Evolutionary conservation across 2,113 vertebrate species (phyloP).

Genomic region (Sula dactylatra): DNA sequence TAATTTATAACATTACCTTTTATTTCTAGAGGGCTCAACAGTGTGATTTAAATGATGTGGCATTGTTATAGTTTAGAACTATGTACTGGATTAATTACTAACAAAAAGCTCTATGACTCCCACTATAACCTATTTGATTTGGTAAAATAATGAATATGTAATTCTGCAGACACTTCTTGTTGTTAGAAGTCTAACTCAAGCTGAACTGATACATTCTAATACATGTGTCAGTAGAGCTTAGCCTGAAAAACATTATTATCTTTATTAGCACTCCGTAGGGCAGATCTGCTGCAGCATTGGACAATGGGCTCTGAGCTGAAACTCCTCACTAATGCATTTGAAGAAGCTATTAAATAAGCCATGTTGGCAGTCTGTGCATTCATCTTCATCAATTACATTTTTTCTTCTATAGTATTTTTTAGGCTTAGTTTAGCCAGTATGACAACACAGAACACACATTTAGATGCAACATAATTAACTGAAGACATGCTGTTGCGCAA

Average conservation of each 20-base stretch:
- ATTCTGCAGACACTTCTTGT: neutral
- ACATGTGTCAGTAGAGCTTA: neutral
- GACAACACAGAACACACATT: constrained; percentile 41
- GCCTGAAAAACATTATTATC: neutral
- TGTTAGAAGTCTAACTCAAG: neutral
- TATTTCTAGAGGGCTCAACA: neutral
- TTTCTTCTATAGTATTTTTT: constrained; percentile 21
- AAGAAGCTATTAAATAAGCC: constrained; percentile 51
- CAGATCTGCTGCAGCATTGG: neutral
- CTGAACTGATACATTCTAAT: constrained; percentile 16
- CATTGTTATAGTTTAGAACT: neutral
- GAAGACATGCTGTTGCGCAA: neutral
- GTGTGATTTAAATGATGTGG: neutral
- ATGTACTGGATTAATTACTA: neutral
- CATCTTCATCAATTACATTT: constrained; percentile 15
- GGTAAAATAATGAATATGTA: constrained; percentile 3
- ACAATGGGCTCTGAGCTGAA: neutral
- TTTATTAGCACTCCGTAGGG: constrained; percentile 7
- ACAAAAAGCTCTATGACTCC: neutral
- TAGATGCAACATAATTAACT: constrained; percentile 48
- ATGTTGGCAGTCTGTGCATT: constrained; percentile 14
- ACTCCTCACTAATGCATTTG: neutral
- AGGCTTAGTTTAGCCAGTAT: constrained; percentile 7
- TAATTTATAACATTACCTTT: neutral
- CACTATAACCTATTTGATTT: neutral